phyloP scores from a whole-genome alignment of 2,888 invertebrate genomes.

The Agrochola litura region DNA sequence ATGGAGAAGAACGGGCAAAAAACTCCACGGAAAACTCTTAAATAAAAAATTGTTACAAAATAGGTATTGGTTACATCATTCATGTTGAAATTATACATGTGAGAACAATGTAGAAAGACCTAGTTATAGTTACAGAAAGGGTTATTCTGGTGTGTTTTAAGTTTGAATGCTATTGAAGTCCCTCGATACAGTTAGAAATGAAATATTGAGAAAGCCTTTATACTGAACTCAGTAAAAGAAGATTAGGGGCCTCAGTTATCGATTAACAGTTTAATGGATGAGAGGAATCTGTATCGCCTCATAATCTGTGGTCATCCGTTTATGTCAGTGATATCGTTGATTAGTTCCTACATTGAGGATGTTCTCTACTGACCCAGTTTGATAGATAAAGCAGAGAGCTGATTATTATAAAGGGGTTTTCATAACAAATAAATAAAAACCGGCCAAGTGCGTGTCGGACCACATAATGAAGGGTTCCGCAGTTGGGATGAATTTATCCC shows the following conservation, averaged over 20 bases:
- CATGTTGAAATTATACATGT: too few species aligned
- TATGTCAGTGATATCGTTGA: constrained; percentile 9
- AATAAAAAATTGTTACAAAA: too few species aligned
- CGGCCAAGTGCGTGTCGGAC: too few species aligned
- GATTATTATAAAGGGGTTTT: background rate
- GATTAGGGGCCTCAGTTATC: background rate
- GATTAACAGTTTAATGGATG: constrained; percentile 12
- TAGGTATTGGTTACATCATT: too few species aligned
- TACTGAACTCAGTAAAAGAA: background rate
- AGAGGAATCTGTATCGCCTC: background rate
- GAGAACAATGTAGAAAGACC: too few species aligned
- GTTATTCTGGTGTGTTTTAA: background rate
- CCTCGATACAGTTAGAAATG: background rate
- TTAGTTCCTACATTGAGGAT: background rate
- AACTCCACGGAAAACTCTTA: too few species aligned
- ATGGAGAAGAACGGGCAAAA: too few species aligned
- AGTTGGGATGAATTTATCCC: too few species aligned
- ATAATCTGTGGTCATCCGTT: constrained; percentile 25
- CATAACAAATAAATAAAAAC: background rate
- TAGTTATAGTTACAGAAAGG: background rate
- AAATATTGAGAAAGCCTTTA: background rate
- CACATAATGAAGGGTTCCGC: too few species aligned
- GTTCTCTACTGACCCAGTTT: background rate
- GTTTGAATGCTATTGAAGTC: background rate
- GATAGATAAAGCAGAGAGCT: background rate